Conservation (phyloP, 2,888 invertebrate species). For the Macrophya alboannulata region DNA sequence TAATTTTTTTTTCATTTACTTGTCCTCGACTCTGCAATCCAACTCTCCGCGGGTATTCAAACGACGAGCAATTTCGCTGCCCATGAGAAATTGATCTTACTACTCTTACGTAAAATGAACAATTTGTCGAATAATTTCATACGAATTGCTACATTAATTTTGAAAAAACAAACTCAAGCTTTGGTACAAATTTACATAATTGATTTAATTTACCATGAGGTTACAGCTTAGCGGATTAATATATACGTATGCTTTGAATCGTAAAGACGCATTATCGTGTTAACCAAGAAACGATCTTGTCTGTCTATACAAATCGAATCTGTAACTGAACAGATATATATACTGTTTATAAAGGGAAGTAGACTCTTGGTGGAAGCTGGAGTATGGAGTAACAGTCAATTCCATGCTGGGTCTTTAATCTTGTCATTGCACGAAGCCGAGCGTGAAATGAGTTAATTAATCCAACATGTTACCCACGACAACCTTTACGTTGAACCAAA, state of each 20-base stretch:
- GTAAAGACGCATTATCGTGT: not conserved
- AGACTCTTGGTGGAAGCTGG: conserved; percentile 15
- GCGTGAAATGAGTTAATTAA: conserved; percentile 55
- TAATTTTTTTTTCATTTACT: conserved; percentile 31
- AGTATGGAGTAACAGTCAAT: conserved; percentile 42
- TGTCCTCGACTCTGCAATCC: not conserved
- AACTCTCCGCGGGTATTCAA: not conserved
- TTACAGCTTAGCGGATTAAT: not conserved
- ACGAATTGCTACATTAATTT: not conserved
- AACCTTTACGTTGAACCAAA: conserved; percentile 26
- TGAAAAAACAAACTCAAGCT: conserved; percentile 12
- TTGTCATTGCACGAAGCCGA: conserved; percentile 48
- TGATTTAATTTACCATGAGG: not conserved
- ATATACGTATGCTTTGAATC: not conserved
- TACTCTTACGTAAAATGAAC: not conserved
- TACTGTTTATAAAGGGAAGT: not conserved
- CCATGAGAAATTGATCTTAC: not conserved
- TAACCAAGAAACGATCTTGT: not conserved
- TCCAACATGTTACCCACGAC: conserved; percentile 44
- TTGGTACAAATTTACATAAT: conserved; percentile 10
- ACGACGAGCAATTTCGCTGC: not conserved
- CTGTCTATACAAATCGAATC: not conserved
- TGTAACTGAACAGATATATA: not conserved
- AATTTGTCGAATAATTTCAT: conserved; percentile 21
- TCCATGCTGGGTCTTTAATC: conserved; percentile 49